Percentiles rank a stretch among this genome's conserved stretches.
Conservation (phyloP, 1,140 invertebrate genomes). For the Dryas iulia region DNA sequence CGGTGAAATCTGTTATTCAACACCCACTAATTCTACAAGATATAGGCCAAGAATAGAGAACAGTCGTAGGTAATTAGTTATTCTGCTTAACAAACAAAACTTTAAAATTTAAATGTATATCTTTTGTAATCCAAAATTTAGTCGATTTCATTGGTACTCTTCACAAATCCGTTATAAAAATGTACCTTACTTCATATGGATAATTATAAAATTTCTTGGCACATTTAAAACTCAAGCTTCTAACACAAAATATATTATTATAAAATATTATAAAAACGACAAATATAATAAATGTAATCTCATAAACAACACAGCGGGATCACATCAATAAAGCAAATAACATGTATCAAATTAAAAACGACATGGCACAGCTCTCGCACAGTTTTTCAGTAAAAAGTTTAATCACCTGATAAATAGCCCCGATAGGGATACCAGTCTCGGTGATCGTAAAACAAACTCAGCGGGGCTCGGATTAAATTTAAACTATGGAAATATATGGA, state of each 20-base stretch:
- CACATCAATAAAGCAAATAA: neutral
- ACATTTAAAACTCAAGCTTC: too few relatives aligned
- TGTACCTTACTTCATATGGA: too few relatives aligned
- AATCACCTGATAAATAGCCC: conserved; percentile 22
- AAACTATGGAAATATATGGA: conserved; percentile 16
- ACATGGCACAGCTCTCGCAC: neutral
- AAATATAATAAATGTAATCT: neutral
- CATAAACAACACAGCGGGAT: neutral
- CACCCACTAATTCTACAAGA: too few relatives aligned
- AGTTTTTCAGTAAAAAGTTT: conserved; percentile 15
- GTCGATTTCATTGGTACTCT: too few relatives aligned
- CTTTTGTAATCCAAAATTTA: too few relatives aligned
- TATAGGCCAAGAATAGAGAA: too few relatives aligned
- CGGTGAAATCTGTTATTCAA: too few relatives aligned
- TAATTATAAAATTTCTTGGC: too few relatives aligned
- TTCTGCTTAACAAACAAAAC: too few relatives aligned
- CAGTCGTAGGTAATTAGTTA: too few relatives aligned
- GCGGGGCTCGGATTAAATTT: conserved; percentile 20
- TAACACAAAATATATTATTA: neutral
- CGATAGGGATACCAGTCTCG: conserved; percentile 13
- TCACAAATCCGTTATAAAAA: too few relatives aligned
- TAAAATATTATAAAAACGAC: neutral
- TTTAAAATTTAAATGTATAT: too few relatives aligned
- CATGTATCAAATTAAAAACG: conserved; percentile 12
- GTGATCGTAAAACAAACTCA: conserved; percentile 25